These are phyloP conservation scores for Myotis vivesi DNA, from an alignment of 2,797 vertebrate species.

Conservation along the genomic window DNA sequence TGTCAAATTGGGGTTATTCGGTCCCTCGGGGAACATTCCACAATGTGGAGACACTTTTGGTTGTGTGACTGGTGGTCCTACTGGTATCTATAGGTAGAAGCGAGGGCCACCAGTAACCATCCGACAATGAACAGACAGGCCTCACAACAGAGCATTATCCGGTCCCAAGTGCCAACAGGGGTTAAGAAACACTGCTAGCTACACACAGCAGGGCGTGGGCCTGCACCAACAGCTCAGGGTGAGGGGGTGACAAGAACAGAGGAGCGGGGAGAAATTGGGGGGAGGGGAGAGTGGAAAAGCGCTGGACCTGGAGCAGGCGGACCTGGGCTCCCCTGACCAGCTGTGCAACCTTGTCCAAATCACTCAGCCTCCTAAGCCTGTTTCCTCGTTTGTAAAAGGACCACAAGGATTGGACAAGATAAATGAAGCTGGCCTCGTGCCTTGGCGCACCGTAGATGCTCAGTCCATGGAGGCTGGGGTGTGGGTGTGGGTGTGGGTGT, in stretches of 20 bases:
- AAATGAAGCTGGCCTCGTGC: accelerated
- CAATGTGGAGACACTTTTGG: neutral
- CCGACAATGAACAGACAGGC: neutral
- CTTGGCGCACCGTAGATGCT: neutral
- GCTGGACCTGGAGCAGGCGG: neutral
- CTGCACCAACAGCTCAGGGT: accelerated
- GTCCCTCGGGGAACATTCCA: neutral
- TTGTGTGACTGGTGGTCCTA: neutral
- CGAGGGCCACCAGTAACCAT: neutral
- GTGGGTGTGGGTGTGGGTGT: no score
- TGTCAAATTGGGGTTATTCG: neutral
- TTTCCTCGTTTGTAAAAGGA: neutral
- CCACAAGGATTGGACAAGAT: neutral
- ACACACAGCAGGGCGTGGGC: neutral
- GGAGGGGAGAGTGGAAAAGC: neutral
- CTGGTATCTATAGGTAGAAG: neutral
- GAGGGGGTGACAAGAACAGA: neutral
- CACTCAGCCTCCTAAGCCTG: neutral
- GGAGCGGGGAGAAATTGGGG: accelerated
- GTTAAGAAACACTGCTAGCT: neutral
- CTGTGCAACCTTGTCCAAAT: neutral
- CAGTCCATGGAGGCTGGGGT: accelerated
- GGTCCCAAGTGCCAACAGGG: neutral
- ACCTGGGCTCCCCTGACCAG: neutral
- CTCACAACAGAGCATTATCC: neutral